phyloP scores from a whole-genome alignment of 1,140 invertebrate species.

The Cherax quadricarinatus region DNA sequence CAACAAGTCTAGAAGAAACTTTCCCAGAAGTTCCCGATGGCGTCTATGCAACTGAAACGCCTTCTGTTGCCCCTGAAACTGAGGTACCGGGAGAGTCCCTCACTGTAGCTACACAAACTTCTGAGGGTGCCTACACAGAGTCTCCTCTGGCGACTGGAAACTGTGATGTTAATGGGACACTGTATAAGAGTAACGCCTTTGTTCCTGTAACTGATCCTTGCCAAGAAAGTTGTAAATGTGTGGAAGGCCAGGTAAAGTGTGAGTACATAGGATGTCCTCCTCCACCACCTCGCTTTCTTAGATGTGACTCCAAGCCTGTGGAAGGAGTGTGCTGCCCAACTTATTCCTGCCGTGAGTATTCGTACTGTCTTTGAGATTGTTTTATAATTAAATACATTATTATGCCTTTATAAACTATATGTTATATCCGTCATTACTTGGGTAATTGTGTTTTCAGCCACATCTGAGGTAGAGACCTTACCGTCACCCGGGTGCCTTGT shows the following conservation, averaged over 20 bases:
- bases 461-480: not conserved
- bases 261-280: constrained; percentile 33
- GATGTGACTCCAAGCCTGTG: constrained; percentile 11
- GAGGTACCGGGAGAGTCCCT: not conserved
- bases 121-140: not conserved
- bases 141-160: not conserved
- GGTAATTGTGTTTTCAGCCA: constrained; percentile 18
- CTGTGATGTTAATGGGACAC: constrained; percentile 8
- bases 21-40: not conserved
- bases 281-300: constrained; percentile 46
- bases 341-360: constrained; percentile 51
- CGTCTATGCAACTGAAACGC: not conserved
- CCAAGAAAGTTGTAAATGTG: constrained; percentile 47
- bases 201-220: constrained; percentile 19
- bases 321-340: constrained; percentile 45
- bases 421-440: not conserved
- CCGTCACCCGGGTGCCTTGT: constrained; percentile 2
- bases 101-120: not conserved
- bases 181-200: not conserved
- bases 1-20: not conserved
- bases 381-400: not conserved
- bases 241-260: constrained; percentile 35
- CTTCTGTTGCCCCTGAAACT: not conserved
- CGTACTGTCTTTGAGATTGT: not conserved
- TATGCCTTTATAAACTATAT: too few species aligned